Evolutionary conservation across 2,888 invertebrate genomes (phyloP).

Genomic region (Mythimna impura): DNA sequence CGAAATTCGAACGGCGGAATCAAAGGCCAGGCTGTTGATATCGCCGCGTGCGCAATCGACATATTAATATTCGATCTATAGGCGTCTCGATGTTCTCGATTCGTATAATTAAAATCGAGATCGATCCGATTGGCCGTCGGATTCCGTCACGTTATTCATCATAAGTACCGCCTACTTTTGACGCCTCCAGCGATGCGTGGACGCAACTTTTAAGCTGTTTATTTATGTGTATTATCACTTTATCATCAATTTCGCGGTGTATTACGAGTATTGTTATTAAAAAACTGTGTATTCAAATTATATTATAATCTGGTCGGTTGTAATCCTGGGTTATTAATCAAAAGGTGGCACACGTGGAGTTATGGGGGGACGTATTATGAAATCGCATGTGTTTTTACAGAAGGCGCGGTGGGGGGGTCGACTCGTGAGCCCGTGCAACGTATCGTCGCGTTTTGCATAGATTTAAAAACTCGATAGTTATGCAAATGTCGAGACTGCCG

Average conservation of each 20-base stretch:
- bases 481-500: constrained; percentile 87
- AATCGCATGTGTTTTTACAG: constrained; percentile 84
- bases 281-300: constrained; percentile 70
- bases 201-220: constrained; percentile 84
- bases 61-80: constrained; percentile 89
- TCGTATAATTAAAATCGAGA: constrained; percentile 90
- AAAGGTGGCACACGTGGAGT: constrained; percentile 70
- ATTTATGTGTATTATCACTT: constrained; percentile 80
- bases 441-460: constrained; percentile 90
- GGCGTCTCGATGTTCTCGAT: constrained; percentile 86
- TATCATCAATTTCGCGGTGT: constrained; percentile 73
- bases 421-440: constrained; percentile 85
- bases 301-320: constrained; percentile 75
- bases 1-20: constrained; percentile 85
- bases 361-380: constrained; percentile 79
- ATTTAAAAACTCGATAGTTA: constrained; percentile 90
- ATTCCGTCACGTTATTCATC: constrained; percentile 89
- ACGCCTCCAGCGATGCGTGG: constrained; percentile 88
- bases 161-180: constrained; percentile 88
- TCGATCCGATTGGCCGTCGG: constrained; percentile 87
- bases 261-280: constrained; percentile 74
- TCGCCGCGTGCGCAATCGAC: constrained; percentile 85
- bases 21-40: constrained; percentile 81
- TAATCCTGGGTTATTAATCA: constrained; percentile 82
- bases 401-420: constrained; percentile 75